Conservation (phyloP, 2,888 invertebrate genomes). For the Branchipolynoe longqiensis region DNA sequence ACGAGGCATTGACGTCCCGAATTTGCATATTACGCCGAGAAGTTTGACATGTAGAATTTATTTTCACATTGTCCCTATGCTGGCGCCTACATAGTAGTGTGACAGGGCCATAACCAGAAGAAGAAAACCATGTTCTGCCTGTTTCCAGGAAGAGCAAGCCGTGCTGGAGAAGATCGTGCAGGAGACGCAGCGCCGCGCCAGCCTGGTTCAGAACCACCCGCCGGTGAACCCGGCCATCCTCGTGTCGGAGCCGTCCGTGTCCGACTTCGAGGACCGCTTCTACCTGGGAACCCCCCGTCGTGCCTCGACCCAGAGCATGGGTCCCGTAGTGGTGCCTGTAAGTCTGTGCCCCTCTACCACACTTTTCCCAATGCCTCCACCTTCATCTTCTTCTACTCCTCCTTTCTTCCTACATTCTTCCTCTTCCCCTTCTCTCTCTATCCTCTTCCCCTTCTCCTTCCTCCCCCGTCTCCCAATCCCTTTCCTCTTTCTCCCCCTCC, state of each 20-base stretch:
- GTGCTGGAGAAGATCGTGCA: constrained; percentile 68
- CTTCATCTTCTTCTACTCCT: background rate
- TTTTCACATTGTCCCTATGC: too few species aligned
- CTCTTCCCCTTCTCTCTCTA: background rate
- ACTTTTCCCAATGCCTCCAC: background rate
- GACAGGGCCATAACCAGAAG: too few species aligned
- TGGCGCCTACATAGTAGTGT: too few species aligned
- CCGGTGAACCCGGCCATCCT: constrained; percentile 51
- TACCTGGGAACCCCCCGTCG: constrained; percentile 71
- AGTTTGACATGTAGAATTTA: too few species aligned
- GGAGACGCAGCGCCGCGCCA: constrained; percentile 65
- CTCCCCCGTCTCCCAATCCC: too few species aligned
- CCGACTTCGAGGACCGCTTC: constrained; percentile 62
- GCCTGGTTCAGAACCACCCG: constrained; percentile 64
- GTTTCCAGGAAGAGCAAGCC: constrained; percentile 68
- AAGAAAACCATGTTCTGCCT: background rate
- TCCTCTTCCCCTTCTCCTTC: background rate
- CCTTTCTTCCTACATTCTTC: background rate
- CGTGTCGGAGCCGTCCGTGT: constrained; percentile 68
- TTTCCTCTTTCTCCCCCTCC: background rate
- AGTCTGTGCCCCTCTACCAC: constrained; percentile 66
- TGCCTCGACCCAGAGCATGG: constrained; percentile 80
- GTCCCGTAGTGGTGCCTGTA: constrained; percentile 77
- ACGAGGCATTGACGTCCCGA: too few species aligned
- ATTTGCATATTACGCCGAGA: too few species aligned